Conservation (phyloP, 2,888 invertebrate species). For the Chrysina gloriosa region DNA sequence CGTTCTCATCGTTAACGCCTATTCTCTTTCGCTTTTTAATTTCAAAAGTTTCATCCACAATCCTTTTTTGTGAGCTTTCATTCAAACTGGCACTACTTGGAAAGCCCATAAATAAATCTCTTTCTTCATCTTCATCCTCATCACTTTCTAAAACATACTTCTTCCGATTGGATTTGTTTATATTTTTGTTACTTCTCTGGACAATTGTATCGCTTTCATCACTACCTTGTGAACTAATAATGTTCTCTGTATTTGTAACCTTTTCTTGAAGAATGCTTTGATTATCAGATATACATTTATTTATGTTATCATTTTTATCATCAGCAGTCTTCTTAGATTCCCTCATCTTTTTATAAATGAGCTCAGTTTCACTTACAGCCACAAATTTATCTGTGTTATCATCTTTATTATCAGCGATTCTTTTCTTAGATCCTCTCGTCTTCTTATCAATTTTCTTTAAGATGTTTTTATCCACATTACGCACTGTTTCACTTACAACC, state of each 20-base stretch:
- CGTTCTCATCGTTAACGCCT: neutral
- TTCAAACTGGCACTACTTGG: neutral
- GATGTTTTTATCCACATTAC: too few relatives aligned
- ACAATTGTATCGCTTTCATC: neutral
- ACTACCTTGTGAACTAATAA: neutral
- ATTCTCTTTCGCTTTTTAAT: constrained; percentile 18
- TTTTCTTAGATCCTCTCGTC: too few relatives aligned
- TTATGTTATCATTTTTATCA: too few relatives aligned
- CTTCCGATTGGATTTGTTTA: neutral
- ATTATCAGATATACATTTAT: neutral
- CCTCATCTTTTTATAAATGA: too few relatives aligned
- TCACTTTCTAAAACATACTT: constrained; percentile 4
- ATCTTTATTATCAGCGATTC: too few relatives aligned
- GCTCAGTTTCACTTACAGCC: too few relatives aligned
- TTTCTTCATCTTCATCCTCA: neutral
- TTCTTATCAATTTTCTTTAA: too few relatives aligned
- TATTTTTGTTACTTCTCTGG: neutral
- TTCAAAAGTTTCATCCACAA: neutral
- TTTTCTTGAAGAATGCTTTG: neutral
- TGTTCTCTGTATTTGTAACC: neutral
- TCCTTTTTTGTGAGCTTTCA: too few relatives aligned
- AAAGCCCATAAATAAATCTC: constrained; percentile 8
- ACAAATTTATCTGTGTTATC: too few relatives aligned
- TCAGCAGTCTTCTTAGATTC: too few relatives aligned
- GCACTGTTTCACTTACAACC: too few relatives aligned